These are phyloP conservation scores for Virgularia gustaviana DNA, from an alignment of 92 coral and sea anemone species.

Conservation along the genomic window DNA sequence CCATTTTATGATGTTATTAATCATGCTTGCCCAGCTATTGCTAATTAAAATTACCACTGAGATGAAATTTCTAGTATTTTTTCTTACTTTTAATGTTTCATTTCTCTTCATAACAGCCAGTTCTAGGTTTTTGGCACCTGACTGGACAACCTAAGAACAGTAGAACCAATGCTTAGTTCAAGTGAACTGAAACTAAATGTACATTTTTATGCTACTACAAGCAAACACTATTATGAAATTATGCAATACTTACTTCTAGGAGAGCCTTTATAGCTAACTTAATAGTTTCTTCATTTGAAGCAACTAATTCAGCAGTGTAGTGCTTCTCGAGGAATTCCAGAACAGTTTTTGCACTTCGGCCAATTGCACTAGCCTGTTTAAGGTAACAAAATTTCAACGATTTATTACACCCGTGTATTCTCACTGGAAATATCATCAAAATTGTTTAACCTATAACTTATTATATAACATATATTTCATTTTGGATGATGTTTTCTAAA, in stretches of 20 bases:
- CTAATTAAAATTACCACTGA: no score
- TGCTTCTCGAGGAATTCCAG: slow-evolving; percentile 95
- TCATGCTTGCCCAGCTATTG: no score
- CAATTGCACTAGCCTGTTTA: slow-evolving; percentile 91
- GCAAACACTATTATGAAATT: not conserved
- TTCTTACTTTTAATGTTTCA: slow-evolving; percentile 75
- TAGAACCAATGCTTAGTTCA: not conserved
- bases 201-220: not conserved
- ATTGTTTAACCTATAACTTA: not conserved
- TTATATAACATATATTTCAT: not conserved
- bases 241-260: slow-evolving; percentile 63
- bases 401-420: not conserved
- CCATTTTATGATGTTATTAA: not conserved
- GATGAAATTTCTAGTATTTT: no score
- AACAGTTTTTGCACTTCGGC: slow-evolving; percentile 97
- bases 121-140: slow-evolving; percentile 95
- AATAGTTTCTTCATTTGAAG: slow-evolving; percentile 87
- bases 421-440: not conserved
- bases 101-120: slow-evolving; percentile 93
- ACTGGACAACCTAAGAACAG: slow-evolving; percentile 77
- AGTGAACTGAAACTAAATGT: not conserved
- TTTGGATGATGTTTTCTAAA: no score
- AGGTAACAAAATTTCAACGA: no score
- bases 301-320: slow-evolving; percentile 85
- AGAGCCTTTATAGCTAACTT: slow-evolving; percentile 91